Evolutionary conservation across 2,113 vertebrate species (phyloP), one percentile per base, ranked within the genome.

Genomic region (Strix aluco): DNA sequence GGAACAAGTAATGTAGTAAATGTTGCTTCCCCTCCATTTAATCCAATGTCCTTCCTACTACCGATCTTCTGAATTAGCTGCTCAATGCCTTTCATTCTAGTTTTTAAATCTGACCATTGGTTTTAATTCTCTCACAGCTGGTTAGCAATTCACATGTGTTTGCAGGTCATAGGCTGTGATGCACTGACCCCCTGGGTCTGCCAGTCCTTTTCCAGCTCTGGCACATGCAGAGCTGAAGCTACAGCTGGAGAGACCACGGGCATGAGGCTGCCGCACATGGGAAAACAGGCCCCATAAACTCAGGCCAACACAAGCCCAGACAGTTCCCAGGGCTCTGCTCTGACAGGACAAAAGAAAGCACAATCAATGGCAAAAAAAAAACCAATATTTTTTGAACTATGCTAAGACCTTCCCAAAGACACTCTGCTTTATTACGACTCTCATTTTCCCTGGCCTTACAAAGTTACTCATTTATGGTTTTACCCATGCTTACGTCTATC

Each of bases 181-280:
- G 27, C 19, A 4, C 30, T 12, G 57, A 32, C 1, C 7, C 16
- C 32, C 58, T 2, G 27, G 34, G 25, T 51, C 70, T 62, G 38
- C 47, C 70, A 19, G 10, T 7, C 15, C 47, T 21, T 38, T 55
- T 32, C 29, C 42, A 55, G 23, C 38, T 25, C 80, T 14, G 51
- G 32, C 36, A 22, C 47, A 40, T 0, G 0, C 15, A 25, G 12
- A 38, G 13, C 30, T 29, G 23, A 65, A 36, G 21, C 17, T 49
- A 2, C 18, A 63, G 30, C 23, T 2, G 3, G 5, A 29, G 15
- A 70, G 7, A 4, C 15, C 54, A 25, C 0, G 1, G 29, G 3
- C 9, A 11, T 0, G 9, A 55, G 32, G 32, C 23, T 30, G 22
- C 42, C 59, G 47, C 44, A 5, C 20, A 2, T 0, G 5, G 62